Percentiles rank a stretch among this genome's conserved stretches.
Conservation (phyloP, 2,888 invertebrate genomes). For the Nemurella pictetii region DNA sequence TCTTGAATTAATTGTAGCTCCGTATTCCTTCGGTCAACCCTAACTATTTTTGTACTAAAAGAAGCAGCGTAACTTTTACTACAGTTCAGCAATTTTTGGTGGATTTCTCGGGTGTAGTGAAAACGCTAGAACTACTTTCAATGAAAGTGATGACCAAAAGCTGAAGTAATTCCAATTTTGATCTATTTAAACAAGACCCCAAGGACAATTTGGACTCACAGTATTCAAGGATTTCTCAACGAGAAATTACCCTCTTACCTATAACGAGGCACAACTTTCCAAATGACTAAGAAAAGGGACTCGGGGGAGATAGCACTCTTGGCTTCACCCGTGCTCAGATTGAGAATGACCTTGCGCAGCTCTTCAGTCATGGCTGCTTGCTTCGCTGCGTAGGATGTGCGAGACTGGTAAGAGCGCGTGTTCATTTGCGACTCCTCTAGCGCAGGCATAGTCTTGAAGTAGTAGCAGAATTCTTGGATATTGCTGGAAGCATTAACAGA, state of each 20-base stretch:
- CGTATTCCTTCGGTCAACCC: no score
- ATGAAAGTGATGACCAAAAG: no score
- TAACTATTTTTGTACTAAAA: no score
- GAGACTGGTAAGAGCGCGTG: constrained; percentile 63
- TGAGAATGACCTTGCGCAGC: constrained; percentile 74
- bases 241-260: constrained; percentile 54
- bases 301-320: constrained; percentile 80
- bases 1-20: no score
- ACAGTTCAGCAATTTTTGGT: no score
- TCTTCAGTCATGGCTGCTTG: constrained; percentile 79
- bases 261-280: constrained; percentile 83
- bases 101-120: no score
- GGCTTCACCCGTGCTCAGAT: constrained; percentile 68
- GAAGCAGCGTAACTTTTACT: no score
- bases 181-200: no score
- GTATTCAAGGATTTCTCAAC: no score
- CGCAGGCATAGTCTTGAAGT: constrained; percentile 76
- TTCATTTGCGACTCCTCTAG: constrained; percentile 59
- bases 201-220: no score
- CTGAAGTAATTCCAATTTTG: no score
- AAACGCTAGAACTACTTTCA: no score
- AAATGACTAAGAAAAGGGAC: constrained; percentile 78
- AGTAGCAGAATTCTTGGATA: constrained; percentile 80
- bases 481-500: constrained; percentile 59
- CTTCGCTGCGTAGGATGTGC: constrained; percentile 64